Base-by-base conservation (phyloP, 2,797 vertebrate genomes). In the Dipus sagitta region DNA sequence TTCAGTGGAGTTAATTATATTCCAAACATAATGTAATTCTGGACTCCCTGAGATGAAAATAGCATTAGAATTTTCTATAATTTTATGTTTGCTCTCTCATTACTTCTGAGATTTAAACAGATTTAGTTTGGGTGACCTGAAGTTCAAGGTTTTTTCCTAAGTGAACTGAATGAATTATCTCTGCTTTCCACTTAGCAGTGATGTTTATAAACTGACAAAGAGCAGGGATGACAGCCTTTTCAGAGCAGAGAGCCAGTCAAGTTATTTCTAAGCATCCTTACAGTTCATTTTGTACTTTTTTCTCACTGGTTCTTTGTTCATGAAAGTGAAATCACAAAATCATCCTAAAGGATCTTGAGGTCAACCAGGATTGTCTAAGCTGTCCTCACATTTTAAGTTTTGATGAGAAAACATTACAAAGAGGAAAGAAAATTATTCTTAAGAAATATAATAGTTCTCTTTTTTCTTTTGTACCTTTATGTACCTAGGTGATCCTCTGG, bases 1-100 rank as follows among this genome's bases (percentile, higher is more conserved):
- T 95, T 97, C 23, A 93, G 88, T 89, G 88, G 34, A 98, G 95
- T 97, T 98, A 98, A 98, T 98, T 98, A 97, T 97, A 98, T 97
- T 97, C 84, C 85, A 18, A 87, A 52, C 90, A 88, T 98, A 98
- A 97, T 97, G 92, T 97, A 97, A 98, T 98, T 97, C 95, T 97
- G 92, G 98, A 97, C 92, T 98, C 97, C 0, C 24, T 97, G 93
- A 71, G 85, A 96, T 96, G 83, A 96, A 98, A 98, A 96, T 10
- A 96, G 84, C 95, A 95, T 97, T 96, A 96, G 95, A 97, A 94
- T 97, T 98, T 98, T 97, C 71, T 87, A 12, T 96, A 96, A 95
- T 97, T 96, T 96, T 92, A 78, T 97, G 91, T 97, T 98, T 98
- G 76, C 89, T 97, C 90, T 95, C 95, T 97, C 97, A 96, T 96